Conservation (phyloP, 2,888 invertebrate species). For the Iphiclides podalirius region DNA sequence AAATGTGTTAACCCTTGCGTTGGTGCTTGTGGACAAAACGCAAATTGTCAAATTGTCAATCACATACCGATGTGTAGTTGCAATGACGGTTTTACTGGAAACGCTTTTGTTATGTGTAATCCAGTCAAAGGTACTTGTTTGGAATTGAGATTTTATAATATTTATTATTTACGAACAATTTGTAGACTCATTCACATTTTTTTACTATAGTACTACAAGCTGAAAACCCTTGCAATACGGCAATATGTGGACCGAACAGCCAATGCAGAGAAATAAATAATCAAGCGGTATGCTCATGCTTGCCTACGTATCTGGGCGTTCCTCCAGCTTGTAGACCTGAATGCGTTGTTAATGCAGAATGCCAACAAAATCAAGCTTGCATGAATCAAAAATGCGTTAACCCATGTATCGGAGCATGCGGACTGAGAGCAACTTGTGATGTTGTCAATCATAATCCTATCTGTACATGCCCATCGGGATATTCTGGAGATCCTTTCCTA, state of each 20-base stretch:
- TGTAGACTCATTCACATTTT: slow-evolving; percentile 12
- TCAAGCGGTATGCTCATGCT: slow-evolving; percentile 86
- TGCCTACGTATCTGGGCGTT: slow-evolving; percentile 84
- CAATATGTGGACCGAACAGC: slow-evolving; percentile 87
- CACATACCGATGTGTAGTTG: slow-evolving; percentile 86
- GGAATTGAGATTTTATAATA: not conserved
- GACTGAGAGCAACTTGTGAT: slow-evolving; percentile 80
- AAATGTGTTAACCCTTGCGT: slow-evolving; percentile 88
- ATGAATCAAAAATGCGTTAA: slow-evolving; percentile 85
- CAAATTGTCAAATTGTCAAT: slow-evolving; percentile 81
- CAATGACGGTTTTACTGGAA: slow-evolving; percentile 82
- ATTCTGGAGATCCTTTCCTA: slow-evolving; percentile 84
- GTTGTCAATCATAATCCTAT: slow-evolving; percentile 88
- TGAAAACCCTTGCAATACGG: slow-evolving; percentile 83
- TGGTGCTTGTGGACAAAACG: slow-evolving; percentile 84
- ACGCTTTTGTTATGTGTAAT: slow-evolving; percentile 67
- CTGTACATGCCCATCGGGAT: slow-evolving; percentile 84
- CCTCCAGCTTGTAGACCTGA: slow-evolving; percentile 88
- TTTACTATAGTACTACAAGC: slow-evolving; percentile 43
- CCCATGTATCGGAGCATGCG: slow-evolving; percentile 87
- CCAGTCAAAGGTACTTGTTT: slow-evolving; percentile 75
- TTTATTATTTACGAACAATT: slow-evolving; percentile 1
- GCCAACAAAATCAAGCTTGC: slow-evolving; percentile 84
- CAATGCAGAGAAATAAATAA: slow-evolving; percentile 82
- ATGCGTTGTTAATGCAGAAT: slow-evolving; percentile 86